These are phyloP conservation scores for Neoaliturus tenellus DNA, from an alignment of 2,888 invertebrate species.

Conservation along the genomic window DNA sequence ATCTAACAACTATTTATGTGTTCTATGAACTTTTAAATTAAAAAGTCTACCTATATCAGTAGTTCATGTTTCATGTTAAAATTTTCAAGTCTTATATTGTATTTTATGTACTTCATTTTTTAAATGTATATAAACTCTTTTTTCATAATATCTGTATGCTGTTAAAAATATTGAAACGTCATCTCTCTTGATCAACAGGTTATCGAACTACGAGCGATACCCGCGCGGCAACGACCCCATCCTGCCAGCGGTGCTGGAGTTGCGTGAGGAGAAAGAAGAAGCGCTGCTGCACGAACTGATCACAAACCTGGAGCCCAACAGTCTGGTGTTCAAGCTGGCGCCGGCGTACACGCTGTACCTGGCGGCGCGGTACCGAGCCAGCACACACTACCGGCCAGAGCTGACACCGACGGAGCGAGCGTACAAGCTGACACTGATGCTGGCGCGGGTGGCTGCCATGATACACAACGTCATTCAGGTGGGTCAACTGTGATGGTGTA, in stretches of 20 bases:
- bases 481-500: too few species aligned
- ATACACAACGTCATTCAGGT: conserved; percentile 91
- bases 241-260: conserved; percentile 95
- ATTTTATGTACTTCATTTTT: too few species aligned
- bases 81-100: too few species aligned
- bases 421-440: conserved; percentile 90
- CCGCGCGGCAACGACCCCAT: conserved; percentile 90
- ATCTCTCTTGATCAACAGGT: too few species aligned
- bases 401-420: conserved; percentile 94
- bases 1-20: too few species aligned
- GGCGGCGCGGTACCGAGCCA: conserved; percentile 95
- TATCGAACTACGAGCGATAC: conserved; percentile 74
- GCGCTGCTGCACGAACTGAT: conserved; percentile 93
- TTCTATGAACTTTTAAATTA: too few species aligned
- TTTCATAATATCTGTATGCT: too few species aligned
- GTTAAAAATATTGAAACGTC: too few species aligned
- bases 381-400: conserved; percentile 95
- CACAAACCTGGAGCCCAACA: conserved; percentile 90
- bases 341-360: conserved; percentile 98
- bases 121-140: too few species aligned
- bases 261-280: conserved; percentile 96
- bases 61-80: too few species aligned
- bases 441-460: conserved; percentile 93
- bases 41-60: too few species aligned
- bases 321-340: conserved; percentile 95